Conservation (phyloP, 1,140 invertebrate genomes). For the Scaptomyza montana region DNA sequence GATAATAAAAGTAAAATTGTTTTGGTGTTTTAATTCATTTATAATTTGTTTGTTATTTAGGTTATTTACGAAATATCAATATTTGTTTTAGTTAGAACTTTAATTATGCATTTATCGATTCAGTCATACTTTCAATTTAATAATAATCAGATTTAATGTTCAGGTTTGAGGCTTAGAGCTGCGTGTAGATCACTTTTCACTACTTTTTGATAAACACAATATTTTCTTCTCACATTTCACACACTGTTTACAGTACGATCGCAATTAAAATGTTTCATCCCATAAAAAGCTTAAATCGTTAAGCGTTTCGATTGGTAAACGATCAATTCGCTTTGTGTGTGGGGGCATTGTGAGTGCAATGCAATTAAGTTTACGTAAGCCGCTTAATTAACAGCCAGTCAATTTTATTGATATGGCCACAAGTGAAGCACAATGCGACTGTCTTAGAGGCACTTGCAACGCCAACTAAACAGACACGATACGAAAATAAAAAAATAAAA, state of each 20-base stretch:
- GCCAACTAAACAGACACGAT: constrained; percentile 30
- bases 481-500: background rate
- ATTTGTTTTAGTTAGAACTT: no score
- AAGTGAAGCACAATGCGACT: constrained; percentile 26
- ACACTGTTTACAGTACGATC: background rate
- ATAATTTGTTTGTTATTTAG: no score
- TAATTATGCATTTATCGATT: no score
- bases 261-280: background rate
- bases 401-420: constrained; percentile 32
- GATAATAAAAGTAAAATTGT: no score
- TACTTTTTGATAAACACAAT: no score
- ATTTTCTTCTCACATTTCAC: background rate
- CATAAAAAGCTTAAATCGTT: background rate
- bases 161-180: no score
- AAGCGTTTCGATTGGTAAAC: no score
- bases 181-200: no score
- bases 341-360: constrained; percentile 18
- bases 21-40: background rate
- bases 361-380: constrained; percentile 25
- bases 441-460: constrained; percentile 31
- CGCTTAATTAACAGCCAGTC: constrained; percentile 15
- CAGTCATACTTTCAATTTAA: no score
- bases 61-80: no score
- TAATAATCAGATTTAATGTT: no score
- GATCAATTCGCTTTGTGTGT: background rate